Conservation (phyloP, 2,888 invertebrate species). For the Pammene fasciana region DNA sequence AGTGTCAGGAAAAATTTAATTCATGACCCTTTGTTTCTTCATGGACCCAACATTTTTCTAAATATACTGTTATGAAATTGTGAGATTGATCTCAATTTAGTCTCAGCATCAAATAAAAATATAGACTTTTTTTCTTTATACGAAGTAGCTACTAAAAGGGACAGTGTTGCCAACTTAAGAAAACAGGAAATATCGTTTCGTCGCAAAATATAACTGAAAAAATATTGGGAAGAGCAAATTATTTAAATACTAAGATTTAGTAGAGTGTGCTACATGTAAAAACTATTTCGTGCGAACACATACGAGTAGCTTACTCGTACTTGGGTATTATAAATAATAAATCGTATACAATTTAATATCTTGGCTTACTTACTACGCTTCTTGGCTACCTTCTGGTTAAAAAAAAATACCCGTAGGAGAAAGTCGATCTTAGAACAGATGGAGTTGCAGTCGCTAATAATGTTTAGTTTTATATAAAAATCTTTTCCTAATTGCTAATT, state of each 20-base stretch:
- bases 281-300: slow-evolving; percentile 34
- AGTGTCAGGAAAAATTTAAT: too few relatives aligned
- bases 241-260: slow-evolving; percentile 23
- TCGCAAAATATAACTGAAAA: neutral
- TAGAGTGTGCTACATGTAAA: slow-evolving; percentile 25
- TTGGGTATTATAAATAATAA: slow-evolving; percentile 30
- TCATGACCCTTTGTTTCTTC: neutral
- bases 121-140: neutral
- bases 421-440: neutral
- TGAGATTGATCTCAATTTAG: too few relatives aligned
- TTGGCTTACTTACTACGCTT: slow-evolving; percentile 34
- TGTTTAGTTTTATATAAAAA: too few relatives aligned
- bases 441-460: too few relatives aligned
- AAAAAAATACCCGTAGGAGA: slow-evolving; percentile 40
- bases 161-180: slow-evolving; percentile 7
- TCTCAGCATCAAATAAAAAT: neutral
- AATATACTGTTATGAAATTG: neutral
- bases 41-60: neutral
- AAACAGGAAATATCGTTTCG: neutral
- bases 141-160: neutral
- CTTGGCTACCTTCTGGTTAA: slow-evolving; percentile 41
- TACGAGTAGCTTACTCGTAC: slow-evolving; percentile 22
- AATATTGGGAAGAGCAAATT: slow-evolving; percentile 17
- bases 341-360: slow-evolving; percentile 38
- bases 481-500: too few relatives aligned